These are phyloP conservation scores for Mylabris sibirica DNA, from an alignment of 2,888 invertebrate genomes.

Conservation along the genomic window DNA sequence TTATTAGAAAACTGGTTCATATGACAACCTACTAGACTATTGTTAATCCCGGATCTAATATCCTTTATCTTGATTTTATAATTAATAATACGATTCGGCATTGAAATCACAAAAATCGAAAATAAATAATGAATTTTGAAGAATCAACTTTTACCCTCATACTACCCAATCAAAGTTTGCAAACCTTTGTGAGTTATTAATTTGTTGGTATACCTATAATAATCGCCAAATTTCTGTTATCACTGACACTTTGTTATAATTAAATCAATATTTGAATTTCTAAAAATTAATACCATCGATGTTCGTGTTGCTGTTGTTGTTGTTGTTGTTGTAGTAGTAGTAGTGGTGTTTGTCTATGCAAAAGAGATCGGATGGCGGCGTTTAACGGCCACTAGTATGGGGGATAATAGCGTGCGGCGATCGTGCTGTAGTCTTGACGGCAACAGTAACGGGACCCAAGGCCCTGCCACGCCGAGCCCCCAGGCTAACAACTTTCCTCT, in stretches of 20 bases:
- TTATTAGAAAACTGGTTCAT: slow-evolving; percentile 45
- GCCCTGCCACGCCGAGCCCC: slow-evolving; percentile 53
- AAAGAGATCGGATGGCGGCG: slow-evolving; percentile 8
- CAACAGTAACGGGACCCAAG: slow-evolving; percentile 54
- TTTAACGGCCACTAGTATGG: slow-evolving; percentile 23
- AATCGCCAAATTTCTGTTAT: not conserved
- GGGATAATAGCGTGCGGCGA: slow-evolving; percentile 35
- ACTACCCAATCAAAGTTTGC: too few relatives aligned
- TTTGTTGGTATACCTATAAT: too few relatives aligned
- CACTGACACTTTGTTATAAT: not conserved
- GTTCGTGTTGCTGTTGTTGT: too few relatives aligned
- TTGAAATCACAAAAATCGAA: not conserved
- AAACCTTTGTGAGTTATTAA: too few relatives aligned
- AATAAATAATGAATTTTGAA: not conserved
- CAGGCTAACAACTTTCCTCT: slow-evolving; percentile 51
- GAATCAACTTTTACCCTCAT: too few relatives aligned
- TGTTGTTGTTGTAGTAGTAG: too few relatives aligned
- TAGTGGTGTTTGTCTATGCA: not conserved
- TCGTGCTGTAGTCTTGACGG: slow-evolving; percentile 36
- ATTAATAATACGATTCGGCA: not conserved
- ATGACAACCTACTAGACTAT: slow-evolving; percentile 24
- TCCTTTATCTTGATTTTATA: slow-evolving; percentile 4
- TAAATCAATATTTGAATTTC: not conserved
- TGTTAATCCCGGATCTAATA: slow-evolving; percentile 40
- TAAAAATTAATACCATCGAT: not conserved